phyloP scores from a whole-genome alignment of 2,113 vertebrate genomes.

The Gulo gulo region DNA sequence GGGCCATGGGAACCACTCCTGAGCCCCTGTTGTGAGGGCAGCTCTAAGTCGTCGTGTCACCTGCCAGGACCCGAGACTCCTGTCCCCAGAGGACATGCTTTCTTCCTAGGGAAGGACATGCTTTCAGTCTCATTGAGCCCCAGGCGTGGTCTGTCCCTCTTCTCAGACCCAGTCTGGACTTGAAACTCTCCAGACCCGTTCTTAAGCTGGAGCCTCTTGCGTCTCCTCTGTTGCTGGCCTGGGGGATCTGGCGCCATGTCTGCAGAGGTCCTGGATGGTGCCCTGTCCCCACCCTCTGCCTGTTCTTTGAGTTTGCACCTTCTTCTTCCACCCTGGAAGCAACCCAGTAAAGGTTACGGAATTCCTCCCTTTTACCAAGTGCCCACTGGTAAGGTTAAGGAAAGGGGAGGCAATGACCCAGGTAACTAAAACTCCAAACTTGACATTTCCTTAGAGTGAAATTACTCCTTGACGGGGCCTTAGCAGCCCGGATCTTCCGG shows the following conservation, averaged over 20 bases:
- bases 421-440: not conserved
- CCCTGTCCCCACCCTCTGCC: not conserved
- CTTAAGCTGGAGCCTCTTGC: fast-evolving
- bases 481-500: not conserved
- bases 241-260: not conserved
- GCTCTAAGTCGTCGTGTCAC: not conserved
- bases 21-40: not conserved
- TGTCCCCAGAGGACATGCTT: not conserved
- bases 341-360: not conserved
- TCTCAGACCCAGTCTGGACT: not conserved
- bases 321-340: not conserved
- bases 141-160: not conserved
- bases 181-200: not conserved
- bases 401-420: not conserved
- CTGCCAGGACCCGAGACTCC: fast-evolving
- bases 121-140: not conserved
- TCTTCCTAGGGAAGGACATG: not conserved
- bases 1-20: not conserved
- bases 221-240: fast-evolving
- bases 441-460: not conserved
- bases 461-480: not conserved
- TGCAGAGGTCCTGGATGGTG: not conserved
- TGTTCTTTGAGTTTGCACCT: not conserved
- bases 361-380: not conserved
- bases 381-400: not conserved